phyloP scores from a whole-genome alignment of 2,113 vertebrate genomes.

The Anarrhichthys ocellatus region DNA sequence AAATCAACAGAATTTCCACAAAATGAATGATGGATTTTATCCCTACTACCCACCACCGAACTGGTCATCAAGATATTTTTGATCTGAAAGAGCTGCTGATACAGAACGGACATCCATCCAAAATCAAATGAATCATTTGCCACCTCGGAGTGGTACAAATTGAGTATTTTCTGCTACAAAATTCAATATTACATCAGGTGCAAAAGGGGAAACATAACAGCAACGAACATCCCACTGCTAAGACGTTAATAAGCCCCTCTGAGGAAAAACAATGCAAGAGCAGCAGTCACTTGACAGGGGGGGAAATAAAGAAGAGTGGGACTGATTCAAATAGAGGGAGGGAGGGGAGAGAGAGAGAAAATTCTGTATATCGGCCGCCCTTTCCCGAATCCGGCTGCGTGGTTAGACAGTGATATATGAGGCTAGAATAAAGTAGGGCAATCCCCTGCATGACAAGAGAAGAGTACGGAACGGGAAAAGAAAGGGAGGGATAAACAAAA shows the following conservation, averaged over 20 bases:
- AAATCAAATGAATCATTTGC: slow-evolving; percentile 13
- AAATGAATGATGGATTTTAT: background rate
- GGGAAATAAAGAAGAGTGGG: background rate
- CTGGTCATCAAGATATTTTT: background rate
- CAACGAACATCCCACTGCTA: background rate
- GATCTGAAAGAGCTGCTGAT: background rate
- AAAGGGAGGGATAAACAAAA: slow-evolving; percentile 3
- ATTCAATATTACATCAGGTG: background rate
- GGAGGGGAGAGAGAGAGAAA: background rate
- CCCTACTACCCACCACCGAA: background rate
- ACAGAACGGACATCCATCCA: background rate
- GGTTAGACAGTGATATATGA: slow-evolving; percentile 63
- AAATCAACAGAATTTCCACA: background rate
- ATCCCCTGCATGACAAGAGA: slow-evolving; percentile 49
- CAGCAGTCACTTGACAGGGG: slow-evolving; percentile 15
- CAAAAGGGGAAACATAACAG: slow-evolving; percentile 11
- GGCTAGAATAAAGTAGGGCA: slow-evolving; percentile 62
- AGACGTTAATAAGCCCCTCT: slow-evolving; percentile 36
- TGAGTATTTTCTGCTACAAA: background rate
- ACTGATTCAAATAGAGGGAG: background rate
- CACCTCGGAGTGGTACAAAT: slow-evolving; percentile 1
- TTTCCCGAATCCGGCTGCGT: slow-evolving; percentile 20
- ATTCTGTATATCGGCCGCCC: slow-evolving; percentile 20
- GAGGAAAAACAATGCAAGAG: slow-evolving; percentile 31
- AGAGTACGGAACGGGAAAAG: slow-evolving; percentile 9